Evolutionary conservation across 1,140 invertebrate species (phyloP).

Genomic region (Propsilocerus akamusi): DNA sequence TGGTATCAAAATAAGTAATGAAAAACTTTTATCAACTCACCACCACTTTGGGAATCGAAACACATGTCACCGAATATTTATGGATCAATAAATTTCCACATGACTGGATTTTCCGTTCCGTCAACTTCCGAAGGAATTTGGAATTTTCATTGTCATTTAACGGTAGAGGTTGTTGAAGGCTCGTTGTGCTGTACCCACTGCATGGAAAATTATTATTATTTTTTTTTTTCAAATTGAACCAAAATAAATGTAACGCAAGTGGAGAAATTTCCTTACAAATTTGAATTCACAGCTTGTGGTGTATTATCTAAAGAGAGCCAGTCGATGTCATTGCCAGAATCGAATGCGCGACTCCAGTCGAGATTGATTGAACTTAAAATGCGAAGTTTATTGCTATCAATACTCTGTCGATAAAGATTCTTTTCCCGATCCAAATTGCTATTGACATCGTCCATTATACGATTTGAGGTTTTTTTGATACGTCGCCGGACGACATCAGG

Average conservation of each 20-base stretch:
- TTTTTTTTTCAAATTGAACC: too few relatives aligned
- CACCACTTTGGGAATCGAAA: neutral
- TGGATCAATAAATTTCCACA: neutral
- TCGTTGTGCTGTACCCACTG: too few relatives aligned
- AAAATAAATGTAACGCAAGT: too few relatives aligned
- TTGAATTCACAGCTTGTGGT: neutral
- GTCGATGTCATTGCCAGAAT: neutral
- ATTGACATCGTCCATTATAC: neutral
- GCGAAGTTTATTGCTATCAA: constrained; percentile 19
- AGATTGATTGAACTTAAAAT: constrained; percentile 17
- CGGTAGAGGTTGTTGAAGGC: too few relatives aligned
- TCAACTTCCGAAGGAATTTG: too few relatives aligned
- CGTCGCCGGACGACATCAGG: constrained; percentile 13
- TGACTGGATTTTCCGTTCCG: neutral
- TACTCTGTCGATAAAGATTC: constrained; percentile 20
- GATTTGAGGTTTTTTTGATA: neutral
- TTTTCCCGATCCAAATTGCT: constrained; percentile 17
- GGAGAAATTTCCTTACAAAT: too few relatives aligned
- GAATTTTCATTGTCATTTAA: too few relatives aligned
- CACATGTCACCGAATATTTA: neutral
- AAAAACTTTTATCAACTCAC: constrained; percentile 1
- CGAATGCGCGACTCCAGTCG: constrained; percentile 8
- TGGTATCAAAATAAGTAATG: neutral
- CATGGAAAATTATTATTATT: too few relatives aligned
- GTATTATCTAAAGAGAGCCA: neutral